Evolutionary conservation across 35 echinoderm and acorn worm genomes (phyloP), one percentile per base, ranked within the genome.

Genomic region (Strongylocentrotus purpuratus): DNA sequence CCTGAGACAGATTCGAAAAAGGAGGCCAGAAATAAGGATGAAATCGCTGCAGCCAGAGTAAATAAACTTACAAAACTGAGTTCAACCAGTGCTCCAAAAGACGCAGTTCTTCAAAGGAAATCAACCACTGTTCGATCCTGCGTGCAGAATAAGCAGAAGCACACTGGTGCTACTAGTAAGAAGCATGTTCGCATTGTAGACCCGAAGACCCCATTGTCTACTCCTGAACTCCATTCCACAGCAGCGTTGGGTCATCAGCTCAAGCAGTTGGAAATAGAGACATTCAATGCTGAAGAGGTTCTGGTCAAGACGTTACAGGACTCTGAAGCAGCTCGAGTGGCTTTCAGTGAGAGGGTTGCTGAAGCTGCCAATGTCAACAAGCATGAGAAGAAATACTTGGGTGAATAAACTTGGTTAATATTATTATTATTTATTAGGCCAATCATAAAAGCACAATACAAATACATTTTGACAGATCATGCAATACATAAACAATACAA

Each of bases 151-250:
- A 78, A n/a, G 20, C 65, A 7, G 7, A 78, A 78, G 65, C 65
- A 41, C 4, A 31, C 45, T 33, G 87, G 87, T 33, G n/a, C 9
- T 45, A 18, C 87, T 4, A 33, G 87, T 46, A 93, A 93, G 48
- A 93, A 93, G 46, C 48, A 58, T 58, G 91, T 93, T 2, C 32
- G 91, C 4, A 93, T 93, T 28, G 91, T 93, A 13, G 91, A 93
- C 46, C 91, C 91, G n/a, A 93, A 47, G 48, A 1, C 33, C n/a
- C 91, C 91, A 20, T n/a, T 93, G 4, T 20, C 91, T 46, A 22
- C 91, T 46, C 91, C 91, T 25, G 91, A 93, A 31, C 91, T 93
- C 89, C 95, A 95, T 61, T 95, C 95, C 50, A 95, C 95, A 33
- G 95, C 32, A 8, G 95, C 50, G 9, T 87, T 95, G 31, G 95